Conservation (phyloP, 2,888 invertebrate genomes). For the Rhagophthalmus giganteus region DNA sequence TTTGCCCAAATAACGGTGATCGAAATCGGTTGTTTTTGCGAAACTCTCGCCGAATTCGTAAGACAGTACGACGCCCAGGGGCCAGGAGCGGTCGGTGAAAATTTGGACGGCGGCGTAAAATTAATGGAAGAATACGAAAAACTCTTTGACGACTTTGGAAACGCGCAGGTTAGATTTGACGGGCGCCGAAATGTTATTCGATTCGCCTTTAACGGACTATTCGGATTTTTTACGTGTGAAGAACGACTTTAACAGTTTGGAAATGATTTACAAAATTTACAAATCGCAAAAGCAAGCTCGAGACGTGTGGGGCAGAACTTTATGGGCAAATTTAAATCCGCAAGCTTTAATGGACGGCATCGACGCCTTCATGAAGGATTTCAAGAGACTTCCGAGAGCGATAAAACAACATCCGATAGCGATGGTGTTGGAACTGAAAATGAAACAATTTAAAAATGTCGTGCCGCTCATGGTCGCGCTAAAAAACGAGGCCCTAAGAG, state of each 20-base stretch:
- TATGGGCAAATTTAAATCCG: constrained; percentile 87
- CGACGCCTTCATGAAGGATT: constrained; percentile 79
- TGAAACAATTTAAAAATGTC: constrained; percentile 86
- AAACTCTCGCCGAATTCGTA: constrained; percentile 67
- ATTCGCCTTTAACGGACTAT: constrained; percentile 83
- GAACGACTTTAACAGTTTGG: constrained; percentile 68
- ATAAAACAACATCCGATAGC: constrained; percentile 66
- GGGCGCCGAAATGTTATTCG: constrained; percentile 83
- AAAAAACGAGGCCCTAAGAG: constrained; percentile 87
- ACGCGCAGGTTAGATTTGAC: constrained; percentile 64
- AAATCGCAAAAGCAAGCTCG: constrained; percentile 75
- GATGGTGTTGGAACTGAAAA: constrained; percentile 72
- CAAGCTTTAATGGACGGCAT: constrained; percentile 83
- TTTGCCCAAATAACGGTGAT: constrained; percentile 80
- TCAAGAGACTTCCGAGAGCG: constrained; percentile 71
- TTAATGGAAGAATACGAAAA: constrained; percentile 72
- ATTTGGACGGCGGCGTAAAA: constrained; percentile 72
- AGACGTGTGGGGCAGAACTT: constrained; percentile 81
- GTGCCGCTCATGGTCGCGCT: constrained; percentile 88
- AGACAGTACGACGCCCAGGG: constrained; percentile 75
- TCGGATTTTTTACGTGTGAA: constrained; percentile 69
- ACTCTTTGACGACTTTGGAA: constrained; percentile 70
- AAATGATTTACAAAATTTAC: constrained; percentile 75
- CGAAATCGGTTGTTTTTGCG: constrained; percentile 72
- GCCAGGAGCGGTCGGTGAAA: constrained; percentile 76